phyloP scores from a whole-genome alignment of 2,113 vertebrate species.

The Ictalurus furcatus region DNA sequence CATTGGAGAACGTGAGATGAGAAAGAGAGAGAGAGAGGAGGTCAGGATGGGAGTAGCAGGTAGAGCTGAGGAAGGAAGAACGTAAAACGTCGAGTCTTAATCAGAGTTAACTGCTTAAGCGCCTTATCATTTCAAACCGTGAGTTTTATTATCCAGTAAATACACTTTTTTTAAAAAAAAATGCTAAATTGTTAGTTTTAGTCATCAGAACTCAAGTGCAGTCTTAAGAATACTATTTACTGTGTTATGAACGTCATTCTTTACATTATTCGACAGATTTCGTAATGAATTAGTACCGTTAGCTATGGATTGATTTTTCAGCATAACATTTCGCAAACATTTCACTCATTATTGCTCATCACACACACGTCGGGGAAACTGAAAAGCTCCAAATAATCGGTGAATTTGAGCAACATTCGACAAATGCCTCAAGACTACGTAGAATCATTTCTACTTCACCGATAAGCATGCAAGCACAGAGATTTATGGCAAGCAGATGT shows the following conservation, averaged over 20 bases:
- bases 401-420: not conserved
- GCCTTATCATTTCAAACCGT: not conserved
- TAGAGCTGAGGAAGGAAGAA: constrained; percentile 14
- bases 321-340: not conserved
- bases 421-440: not conserved
- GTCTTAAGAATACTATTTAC: not conserved
- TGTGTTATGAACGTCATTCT: not conserved
- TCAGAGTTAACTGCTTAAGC: not conserved
- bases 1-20: not conserved
- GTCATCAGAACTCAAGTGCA: not conserved
- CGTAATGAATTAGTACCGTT: not conserved
- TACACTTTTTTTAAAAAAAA: not conserved
- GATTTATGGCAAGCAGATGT: not conserved
- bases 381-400: not conserved
- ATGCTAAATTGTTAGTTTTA: not conserved
- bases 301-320: not conserved
- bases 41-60: constrained; percentile 24
- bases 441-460: not conserved
- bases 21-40: not conserved
- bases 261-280: not conserved
- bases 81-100: not conserved
- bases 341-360: not conserved
- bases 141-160: not conserved
- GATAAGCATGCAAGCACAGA: not conserved
- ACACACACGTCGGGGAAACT: not conserved